A percentile compares a stretch with the other conserved stretches of the same genome.
Evolutionary conservation across 2,113 vertebrate genomes (phyloP).

Genomic region (Oriolus oriolus): DNA sequence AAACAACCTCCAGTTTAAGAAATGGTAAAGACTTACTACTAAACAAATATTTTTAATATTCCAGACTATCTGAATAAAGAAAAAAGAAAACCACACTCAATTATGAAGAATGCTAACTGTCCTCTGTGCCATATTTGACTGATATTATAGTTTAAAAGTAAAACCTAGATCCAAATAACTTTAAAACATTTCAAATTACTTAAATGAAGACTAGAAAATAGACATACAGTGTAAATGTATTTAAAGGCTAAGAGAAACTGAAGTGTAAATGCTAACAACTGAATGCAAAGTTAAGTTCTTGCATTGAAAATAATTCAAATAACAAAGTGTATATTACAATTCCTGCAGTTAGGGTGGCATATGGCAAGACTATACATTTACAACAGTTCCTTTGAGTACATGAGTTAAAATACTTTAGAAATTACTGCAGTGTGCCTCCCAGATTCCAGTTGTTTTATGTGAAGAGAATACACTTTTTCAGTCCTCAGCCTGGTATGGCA

Average conservation of each 20-base stretch:
- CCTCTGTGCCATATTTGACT: background rate
- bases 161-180: background rate
- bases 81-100: constrained; percentile 44
- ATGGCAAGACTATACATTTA: background rate
- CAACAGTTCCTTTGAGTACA: background rate
- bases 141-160: background rate
- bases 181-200: background rate
- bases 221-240: background rate
- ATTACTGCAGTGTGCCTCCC: background rate
- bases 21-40: constrained; percentile 19
- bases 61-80: constrained; percentile 21
- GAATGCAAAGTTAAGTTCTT: background rate
- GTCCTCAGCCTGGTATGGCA: background rate
- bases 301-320: background rate
- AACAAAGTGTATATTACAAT: background rate
- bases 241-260: background rate
- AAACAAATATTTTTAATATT: constrained; percentile 64
- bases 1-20: constrained; percentile 47
- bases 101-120: constrained; percentile 42
- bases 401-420: background rate
- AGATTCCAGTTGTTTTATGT: background rate
- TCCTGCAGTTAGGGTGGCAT: background rate
- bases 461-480: background rate
- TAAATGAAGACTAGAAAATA: background rate
- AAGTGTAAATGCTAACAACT: background rate